Conservation (phyloP, 2,797 vertebrate species). For the Triplophysa yarkandensis region DNA sequence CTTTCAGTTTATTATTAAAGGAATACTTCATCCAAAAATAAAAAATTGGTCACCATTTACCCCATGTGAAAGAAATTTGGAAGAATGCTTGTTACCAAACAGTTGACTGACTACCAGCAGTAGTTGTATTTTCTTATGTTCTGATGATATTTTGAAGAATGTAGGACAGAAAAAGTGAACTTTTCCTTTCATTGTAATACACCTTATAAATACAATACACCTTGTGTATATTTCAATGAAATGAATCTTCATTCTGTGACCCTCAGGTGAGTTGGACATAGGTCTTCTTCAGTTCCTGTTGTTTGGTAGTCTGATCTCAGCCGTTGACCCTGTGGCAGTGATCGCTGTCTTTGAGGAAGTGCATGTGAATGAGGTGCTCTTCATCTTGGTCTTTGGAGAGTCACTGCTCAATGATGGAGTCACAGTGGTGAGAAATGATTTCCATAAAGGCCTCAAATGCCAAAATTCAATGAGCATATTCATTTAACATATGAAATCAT, state of each 20-base stretch:
- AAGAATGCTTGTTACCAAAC: too few relatives aligned
- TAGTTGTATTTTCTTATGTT: too few relatives aligned
- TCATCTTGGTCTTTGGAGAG: slow-evolving; percentile 85
- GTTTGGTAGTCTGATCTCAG: slow-evolving; percentile 81
- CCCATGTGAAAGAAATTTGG: too few relatives aligned
- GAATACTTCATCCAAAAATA: too few relatives aligned
- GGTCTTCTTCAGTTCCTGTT: slow-evolving; percentile 83
- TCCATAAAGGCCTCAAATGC: background rate
- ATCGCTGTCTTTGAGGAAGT: slow-evolving; percentile 87
- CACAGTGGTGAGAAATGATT: slow-evolving; percentile 74
- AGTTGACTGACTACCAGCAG: too few relatives aligned
- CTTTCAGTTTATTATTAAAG: background rate
- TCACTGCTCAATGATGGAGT: slow-evolving; percentile 84
- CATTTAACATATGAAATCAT: background rate
- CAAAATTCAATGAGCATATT: background rate
- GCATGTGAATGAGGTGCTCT: slow-evolving; percentile 84
- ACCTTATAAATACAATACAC: too few relatives aligned
- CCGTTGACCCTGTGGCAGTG: slow-evolving; percentile 81
- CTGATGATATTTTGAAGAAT: too few relatives aligned
- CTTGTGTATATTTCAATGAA: too few relatives aligned
- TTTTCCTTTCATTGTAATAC: too few relatives aligned
- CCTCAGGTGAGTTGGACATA: slow-evolving; percentile 67
- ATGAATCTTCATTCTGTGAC: background rate
- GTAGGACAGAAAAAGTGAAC: too few relatives aligned
- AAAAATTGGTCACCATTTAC: too few relatives aligned